phyloP scores from a whole-genome alignment of 2,888 invertebrate genomes.

The Seira musarum region DNA sequence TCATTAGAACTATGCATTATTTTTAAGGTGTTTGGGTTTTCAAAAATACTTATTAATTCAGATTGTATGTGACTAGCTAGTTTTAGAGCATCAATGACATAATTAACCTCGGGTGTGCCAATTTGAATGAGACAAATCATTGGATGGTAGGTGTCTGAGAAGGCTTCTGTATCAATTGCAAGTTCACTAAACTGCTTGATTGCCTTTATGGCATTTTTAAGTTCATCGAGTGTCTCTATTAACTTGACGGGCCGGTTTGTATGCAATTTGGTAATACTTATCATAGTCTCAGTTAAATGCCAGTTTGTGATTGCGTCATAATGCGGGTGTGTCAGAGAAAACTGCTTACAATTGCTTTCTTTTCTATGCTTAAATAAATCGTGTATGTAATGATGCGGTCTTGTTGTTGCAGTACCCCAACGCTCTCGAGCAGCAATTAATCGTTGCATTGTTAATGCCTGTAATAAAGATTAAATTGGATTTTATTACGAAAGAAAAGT shows the following conservation, averaged over 20 bases:
- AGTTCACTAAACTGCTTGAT: background rate
- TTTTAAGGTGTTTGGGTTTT: constrained; percentile 21
- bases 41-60: background rate
- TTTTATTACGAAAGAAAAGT: too few relatives aligned
- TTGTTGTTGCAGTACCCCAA: background rate
- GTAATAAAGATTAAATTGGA: too few relatives aligned
- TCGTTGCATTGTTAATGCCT: too few relatives aligned
- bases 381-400: background rate
- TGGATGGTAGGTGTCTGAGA: background rate
- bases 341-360: background rate
- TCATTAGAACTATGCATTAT: constrained; percentile 19
- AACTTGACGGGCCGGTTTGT: background rate
- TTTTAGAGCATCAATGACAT: constrained; percentile 25
- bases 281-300: background rate
- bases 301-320: background rate
- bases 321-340: background rate
- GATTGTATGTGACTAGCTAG: background rate
- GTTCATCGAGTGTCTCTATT: background rate
- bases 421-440: background rate
- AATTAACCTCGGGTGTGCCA: background rate
- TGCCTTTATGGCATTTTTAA: background rate
- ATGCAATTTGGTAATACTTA: background rate
- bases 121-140: constrained; percentile 29
- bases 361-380: background rate
- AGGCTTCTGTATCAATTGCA: constrained; percentile 18